phyloP scores from a whole-genome alignment of 2,888 invertebrate species.

The Tuberolachnus salignus region DNA sequence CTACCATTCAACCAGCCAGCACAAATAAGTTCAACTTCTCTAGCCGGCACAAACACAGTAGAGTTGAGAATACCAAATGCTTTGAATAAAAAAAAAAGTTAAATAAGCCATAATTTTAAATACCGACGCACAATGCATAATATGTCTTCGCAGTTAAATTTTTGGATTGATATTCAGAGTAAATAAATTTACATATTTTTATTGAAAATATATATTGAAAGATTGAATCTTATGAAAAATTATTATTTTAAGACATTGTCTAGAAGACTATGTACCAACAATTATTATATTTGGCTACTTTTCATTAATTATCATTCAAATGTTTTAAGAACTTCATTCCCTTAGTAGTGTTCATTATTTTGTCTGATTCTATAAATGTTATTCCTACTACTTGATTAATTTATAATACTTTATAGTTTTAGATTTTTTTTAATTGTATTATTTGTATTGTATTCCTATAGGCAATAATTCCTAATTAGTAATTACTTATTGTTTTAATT shows the following conservation, averaged over 20 bases:
- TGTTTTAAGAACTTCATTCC: constrained; percentile 12
- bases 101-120: not conserved
- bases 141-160: not conserved
- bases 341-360: constrained; percentile 24
- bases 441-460: constrained; percentile 32
- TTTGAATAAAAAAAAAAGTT: constrained; percentile 26
- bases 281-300: constrained; percentile 30
- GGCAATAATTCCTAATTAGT: constrained; percentile 27
- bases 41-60: constrained; percentile 5
- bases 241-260: constrained; percentile 1
- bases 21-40: constrained; percentile 42
- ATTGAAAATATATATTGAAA: constrained; percentile 8
- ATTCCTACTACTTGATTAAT: constrained; percentile 38
- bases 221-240: constrained; percentile 8
- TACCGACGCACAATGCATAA: not conserved
- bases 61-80: constrained; percentile 11
- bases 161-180: constrained; percentile 11
- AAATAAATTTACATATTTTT: constrained; percentile 10
- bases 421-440: constrained; percentile 7
- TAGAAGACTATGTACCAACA: constrained; percentile 22
- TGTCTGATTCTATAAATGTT: not conserved
- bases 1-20: constrained; percentile 32
- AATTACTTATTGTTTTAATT: not conserved
- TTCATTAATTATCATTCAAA: constrained; percentile 8
- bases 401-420: constrained; percentile 7